phyloP scores from a whole-genome alignment of 2,888 invertebrate species.

The Drosophila pegasa region DNA sequence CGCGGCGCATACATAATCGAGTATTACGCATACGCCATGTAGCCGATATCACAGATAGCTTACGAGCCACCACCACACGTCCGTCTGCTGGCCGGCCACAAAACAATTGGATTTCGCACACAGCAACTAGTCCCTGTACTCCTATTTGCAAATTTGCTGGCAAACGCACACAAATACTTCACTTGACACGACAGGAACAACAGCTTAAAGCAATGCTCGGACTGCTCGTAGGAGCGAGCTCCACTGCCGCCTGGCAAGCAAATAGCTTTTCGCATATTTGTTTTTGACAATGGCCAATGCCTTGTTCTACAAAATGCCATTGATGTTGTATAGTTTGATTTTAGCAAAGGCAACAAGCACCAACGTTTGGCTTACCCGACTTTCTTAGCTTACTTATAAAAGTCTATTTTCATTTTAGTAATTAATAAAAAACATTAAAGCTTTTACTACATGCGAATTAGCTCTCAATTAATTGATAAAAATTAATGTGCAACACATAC shows the following conservation, averaged over 20 bases:
- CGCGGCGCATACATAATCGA: constrained; percentile 59
- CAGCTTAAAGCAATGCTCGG: constrained; percentile 24
- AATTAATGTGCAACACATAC: constrained; percentile 11
- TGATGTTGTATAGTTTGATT: constrained; percentile 14
- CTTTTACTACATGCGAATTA: constrained; percentile 43
- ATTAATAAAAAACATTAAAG: background rate
- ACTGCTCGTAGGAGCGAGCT: constrained; percentile 4
- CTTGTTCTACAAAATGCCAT: constrained; percentile 14
- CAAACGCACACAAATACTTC: constrained; percentile 32
- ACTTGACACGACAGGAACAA: constrained; percentile 22
- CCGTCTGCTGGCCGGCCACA: constrained; percentile 21
- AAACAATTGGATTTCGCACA: constrained; percentile 35
- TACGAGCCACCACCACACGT: constrained; percentile 14
- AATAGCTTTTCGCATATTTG: constrained; percentile 38
- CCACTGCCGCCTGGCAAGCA: constrained; percentile 18
- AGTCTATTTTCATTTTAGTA: background rate
- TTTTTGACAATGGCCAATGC: constrained; percentile 10
- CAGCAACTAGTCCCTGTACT: constrained; percentile 7
- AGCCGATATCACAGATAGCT: constrained; percentile 7
- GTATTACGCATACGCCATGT: constrained; percentile 65
- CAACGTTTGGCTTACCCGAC: background rate
- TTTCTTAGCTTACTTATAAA: constrained; percentile 11
- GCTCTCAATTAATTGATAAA: constrained; percentile 12
- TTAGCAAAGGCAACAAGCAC: background rate
- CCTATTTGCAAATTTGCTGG: constrained; percentile 19